These are phyloP conservation scores for Rallus crepitans DNA, from an alignment of 2,797 vertebrate species.

Conservation along the genomic window DNA sequence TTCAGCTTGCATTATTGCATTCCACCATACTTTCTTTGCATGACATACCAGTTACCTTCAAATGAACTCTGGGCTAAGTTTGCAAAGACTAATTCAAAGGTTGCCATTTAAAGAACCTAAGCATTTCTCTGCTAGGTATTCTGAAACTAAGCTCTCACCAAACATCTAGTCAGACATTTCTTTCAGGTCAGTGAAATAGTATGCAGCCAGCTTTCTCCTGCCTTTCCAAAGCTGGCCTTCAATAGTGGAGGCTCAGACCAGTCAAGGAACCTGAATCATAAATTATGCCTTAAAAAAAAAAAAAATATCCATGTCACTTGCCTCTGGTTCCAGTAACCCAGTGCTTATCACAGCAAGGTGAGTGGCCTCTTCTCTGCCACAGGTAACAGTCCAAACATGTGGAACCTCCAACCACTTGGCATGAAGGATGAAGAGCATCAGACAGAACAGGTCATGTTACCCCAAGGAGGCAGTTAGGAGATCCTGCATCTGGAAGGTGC, in stretches of 20 bases:
- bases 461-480: not conserved
- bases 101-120: not conserved
- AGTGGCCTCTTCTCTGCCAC: not conserved
- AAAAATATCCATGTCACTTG: not conserved
- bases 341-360: accelerated
- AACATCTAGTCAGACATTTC: not conserved
- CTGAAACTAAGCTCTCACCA: not conserved
- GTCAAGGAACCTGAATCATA: not conserved
- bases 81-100: not conserved
- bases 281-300: not conserved
- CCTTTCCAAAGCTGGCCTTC: not conserved
- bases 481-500: not conserved
- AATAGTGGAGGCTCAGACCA: not conserved
- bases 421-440: not conserved
- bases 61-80: conserved; percentile 5
- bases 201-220: not conserved
- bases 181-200: not conserved
- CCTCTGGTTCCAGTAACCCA: not conserved
- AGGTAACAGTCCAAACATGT: not conserved
- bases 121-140: not conserved
- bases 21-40: not conserved
- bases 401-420: not conserved
- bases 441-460: not conserved
- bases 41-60: conserved; percentile 18
- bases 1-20: not conserved